Evolutionary conservation across 2,888 invertebrate genomes (phyloP).

Genomic region (Tuta absoluta): DNA sequence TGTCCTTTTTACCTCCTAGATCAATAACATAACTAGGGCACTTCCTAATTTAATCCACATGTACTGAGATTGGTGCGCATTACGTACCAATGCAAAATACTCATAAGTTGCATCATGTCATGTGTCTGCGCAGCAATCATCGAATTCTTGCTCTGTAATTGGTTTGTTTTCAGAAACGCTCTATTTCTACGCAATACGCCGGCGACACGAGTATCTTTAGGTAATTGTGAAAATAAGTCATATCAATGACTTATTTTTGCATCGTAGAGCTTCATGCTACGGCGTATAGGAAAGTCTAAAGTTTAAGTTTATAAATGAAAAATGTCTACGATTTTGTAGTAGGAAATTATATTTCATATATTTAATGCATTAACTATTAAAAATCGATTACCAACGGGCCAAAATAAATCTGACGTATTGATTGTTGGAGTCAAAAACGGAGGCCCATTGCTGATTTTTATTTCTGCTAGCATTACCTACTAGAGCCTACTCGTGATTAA

Average conservation of each 20-base stretch:
- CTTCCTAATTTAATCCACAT: slow-evolving; percentile 3
- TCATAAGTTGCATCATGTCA: slow-evolving; percentile 14
- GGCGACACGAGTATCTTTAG: neutral
- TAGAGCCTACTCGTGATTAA: too few species aligned
- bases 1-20: too few species aligned
- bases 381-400: too few species aligned
- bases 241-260: neutral
- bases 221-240: neutral
- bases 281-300: neutral
- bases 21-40: neutral
- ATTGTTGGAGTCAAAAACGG: too few species aligned
- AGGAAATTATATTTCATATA: too few species aligned
- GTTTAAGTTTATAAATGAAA: too few species aligned
- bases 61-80: neutral
- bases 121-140: slow-evolving; percentile 12
- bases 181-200: slow-evolving; percentile 8
- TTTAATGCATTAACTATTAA: too few species aligned
- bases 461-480: too few species aligned
- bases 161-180: slow-evolving; percentile 15
- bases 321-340: too few species aligned
- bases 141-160: slow-evolving; percentile 14
- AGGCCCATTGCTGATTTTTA: too few species aligned
- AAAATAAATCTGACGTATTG: too few species aligned
- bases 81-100: slow-evolving; percentile 14
- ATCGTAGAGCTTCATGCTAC: neutral